phyloP scores from a whole-genome alignment of 2,888 invertebrate species.

The Aleiodes alternator region DNA sequence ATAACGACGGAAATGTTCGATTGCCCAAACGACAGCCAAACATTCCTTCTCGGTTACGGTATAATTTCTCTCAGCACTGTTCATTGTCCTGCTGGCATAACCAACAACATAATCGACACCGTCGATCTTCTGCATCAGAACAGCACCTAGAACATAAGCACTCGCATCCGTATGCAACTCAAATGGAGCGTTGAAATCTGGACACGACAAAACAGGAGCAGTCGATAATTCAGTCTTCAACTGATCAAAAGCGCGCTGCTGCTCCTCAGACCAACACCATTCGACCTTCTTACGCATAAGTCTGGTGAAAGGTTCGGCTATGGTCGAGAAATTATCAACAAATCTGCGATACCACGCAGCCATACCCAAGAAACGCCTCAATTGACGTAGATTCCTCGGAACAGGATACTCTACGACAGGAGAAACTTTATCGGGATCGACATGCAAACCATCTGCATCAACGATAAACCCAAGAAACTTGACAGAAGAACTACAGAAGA shows the following conservation, averaged over 20 bases:
- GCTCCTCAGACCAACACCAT: slow-evolving; percentile 40
- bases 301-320: slow-evolving; percentile 46
- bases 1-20: slow-evolving; percentile 4
- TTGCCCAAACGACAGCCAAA: slow-evolving; percentile 6
- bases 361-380: slow-evolving; percentile 37
- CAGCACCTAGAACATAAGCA: slow-evolving; percentile 45
- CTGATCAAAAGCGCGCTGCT: slow-evolving; percentile 40
- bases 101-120: slow-evolving; percentile 48
- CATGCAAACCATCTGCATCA: slow-evolving; percentile 6
- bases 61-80: neutral
- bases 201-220: slow-evolving; percentile 50
- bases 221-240: slow-evolving; percentile 36
- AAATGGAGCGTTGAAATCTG: slow-evolving; percentile 51
- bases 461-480: slow-evolving; percentile 42
- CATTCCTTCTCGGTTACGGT: slow-evolving; percentile 11
- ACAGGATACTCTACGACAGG: slow-evolving; percentile 26
- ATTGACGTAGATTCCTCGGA: slow-evolving; percentile 31
- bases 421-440: slow-evolving; percentile 35
- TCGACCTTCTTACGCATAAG: slow-evolving; percentile 44
- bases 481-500: slow-evolving; percentile 41
- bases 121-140: slow-evolving; percentile 52
- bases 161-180: slow-evolving; percentile 49
- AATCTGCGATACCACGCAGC: slow-evolving; percentile 47
- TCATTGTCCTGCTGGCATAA: slow-evolving; percentile 40
- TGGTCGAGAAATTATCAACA: slow-evolving; percentile 54